Evolutionary conservation across 2,888 invertebrate species (phyloP), one percentile per base, ranked within the genome.

Genomic region (Eulithis prunata): DNA sequence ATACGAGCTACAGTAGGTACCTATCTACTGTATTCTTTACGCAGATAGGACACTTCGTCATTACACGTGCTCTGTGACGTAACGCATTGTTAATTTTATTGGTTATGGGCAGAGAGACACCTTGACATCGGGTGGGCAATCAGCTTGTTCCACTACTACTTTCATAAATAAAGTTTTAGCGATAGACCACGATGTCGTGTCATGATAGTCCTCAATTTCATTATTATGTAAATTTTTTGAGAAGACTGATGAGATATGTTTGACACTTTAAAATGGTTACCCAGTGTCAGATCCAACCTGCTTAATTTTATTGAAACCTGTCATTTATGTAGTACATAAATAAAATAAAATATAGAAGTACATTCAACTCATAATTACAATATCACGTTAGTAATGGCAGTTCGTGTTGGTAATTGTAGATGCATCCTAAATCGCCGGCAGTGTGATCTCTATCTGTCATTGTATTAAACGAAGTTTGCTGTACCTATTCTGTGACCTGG

Each of bases 401-500:
- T 72, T 75, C 77, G 78, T 79, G 81, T 80, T 72, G 72, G 78
- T 86, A 86, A 86, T 85, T 86, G 83, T 87, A 82, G 85, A 85
- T 84, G 85, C 85, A 85, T 87, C 87, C 85, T 83, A 87, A 87
- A 87, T 85, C 83, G 81, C 76, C 80, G 81, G 79, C 79, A 80
- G 78, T 77, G 78, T 83, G 90, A 90, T 91, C 85, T 85, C 81
- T 91, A 91, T 91, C 91, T 86, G 84, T 88, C 87, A 87, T 86
- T 89, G 87, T 87, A 85, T 88, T 88, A 89, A 90, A 90, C 87
- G 86, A 89, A 85, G 83, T 83, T 80, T 79, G 82, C 80, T 71
- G 82, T 86, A 85, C 81, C 81, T 86, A 86, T 82, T 80, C 82
- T 85, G 64, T 90, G 90, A 90, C 88, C 88, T 86, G 82, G 84